Evolutionary conservation across 2,113 vertebrate species (phyloP).

Genomic region (Neotoma lepida): DNA sequence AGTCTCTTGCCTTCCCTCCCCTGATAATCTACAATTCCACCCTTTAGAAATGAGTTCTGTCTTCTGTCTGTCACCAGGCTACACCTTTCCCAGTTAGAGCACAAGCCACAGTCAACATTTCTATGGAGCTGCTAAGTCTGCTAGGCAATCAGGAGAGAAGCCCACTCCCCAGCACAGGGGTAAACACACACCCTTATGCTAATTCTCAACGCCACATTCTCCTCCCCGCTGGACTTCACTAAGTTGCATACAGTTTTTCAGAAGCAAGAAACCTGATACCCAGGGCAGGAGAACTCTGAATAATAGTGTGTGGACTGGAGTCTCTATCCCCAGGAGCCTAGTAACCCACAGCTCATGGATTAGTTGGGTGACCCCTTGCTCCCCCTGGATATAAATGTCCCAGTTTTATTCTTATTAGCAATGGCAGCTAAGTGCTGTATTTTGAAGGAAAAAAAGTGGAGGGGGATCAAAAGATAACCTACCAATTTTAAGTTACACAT

Average conservation of each 20-base stretch:
- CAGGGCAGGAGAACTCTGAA: constrained; percentile 54
- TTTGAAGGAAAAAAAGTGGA: constrained; percentile 15
- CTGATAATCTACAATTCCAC: not conserved
- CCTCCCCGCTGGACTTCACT: not conserved
- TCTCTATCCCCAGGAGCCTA: constrained; percentile 67
- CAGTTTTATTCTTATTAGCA: constrained; percentile 73
- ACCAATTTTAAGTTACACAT: not conserved
- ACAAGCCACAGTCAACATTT: not conserved
- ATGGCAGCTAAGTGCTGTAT: constrained; percentile 61
- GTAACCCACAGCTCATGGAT: constrained; percentile 62
- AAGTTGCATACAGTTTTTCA: not conserved
- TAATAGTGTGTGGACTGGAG: not conserved
- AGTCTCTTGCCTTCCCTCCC: not conserved
- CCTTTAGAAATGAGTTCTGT: not conserved
- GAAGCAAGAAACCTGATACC: constrained; percentile 47
- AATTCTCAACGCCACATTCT: not conserved
- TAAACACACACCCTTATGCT: not conserved
- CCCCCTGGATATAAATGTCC: constrained; percentile 64
- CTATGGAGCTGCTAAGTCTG: not conserved
- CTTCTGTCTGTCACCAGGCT: not conserved
- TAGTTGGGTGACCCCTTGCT: constrained; percentile 59
- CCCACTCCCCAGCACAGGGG: too few relatives aligned
- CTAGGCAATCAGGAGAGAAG: not conserved
- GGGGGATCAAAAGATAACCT: not conserved
- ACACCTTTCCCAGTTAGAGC: not conserved